Conservation (phyloP, 2,113 vertebrate species). For the Pterophyllum scalare region DNA sequence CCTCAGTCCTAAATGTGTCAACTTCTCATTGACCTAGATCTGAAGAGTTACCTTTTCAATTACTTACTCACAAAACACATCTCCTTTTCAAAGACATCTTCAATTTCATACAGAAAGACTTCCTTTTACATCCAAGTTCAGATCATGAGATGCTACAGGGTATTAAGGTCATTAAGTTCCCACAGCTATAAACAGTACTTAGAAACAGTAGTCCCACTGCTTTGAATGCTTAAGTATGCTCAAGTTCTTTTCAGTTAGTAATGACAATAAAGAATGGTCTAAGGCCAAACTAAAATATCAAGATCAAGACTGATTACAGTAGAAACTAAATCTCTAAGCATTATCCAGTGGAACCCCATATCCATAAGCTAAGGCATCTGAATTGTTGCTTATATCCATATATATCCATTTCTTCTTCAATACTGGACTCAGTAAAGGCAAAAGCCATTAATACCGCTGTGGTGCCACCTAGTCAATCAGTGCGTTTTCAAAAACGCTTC, state of each 20-base stretch:
- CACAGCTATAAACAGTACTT: background rate
- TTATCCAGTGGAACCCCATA: too few relatives aligned
- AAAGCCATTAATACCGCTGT: background rate
- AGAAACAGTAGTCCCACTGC: background rate
- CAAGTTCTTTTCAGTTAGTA: background rate
- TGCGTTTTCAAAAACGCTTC: background rate
- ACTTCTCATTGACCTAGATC: background rate
- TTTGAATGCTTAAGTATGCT: background rate
- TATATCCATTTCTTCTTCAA: background rate
- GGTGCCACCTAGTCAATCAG: background rate
- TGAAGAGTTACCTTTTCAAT: background rate
- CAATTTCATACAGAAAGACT: background rate
- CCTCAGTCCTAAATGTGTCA: background rate
- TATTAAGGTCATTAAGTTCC: background rate
- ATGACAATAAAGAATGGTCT: background rate
- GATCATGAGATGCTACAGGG: background rate
- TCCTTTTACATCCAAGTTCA: background rate
- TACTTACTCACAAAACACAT: fast-evolving
- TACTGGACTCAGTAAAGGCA: background rate
- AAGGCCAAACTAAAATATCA: background rate
- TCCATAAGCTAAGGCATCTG: background rate
- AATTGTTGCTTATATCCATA: background rate
- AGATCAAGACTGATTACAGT: background rate
- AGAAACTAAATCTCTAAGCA: background rate
- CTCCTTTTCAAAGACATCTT: background rate